Conservation (phyloP, 1,140 invertebrate species). For the Drosophila asahinai region DNA sequence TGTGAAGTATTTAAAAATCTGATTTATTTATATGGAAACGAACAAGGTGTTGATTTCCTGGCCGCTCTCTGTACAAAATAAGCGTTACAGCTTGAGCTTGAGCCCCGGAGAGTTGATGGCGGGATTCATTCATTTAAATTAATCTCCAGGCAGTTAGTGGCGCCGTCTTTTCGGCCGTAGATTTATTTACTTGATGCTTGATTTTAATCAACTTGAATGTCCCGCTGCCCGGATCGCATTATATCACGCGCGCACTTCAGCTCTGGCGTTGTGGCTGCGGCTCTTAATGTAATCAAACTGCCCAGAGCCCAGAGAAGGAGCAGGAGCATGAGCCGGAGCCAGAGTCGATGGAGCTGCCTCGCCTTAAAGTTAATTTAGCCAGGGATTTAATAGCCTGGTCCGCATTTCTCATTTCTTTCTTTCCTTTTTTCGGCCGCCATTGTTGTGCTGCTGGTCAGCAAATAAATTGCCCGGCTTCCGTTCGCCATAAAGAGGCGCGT, state of each 20-base stretch:
- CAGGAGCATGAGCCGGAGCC: neutral
- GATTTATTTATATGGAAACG: neutral
- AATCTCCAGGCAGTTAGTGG: constrained; percentile 69
- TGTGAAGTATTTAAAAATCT: neutral
- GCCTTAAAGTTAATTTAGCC: constrained; percentile 84
- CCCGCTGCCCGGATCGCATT: constrained; percentile 58
- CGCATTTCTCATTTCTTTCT: constrained; percentile 78
- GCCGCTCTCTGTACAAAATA: neutral
- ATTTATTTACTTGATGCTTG: constrained; percentile 83
- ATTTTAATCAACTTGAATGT: constrained; percentile 84
- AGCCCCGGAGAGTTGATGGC: constrained; percentile 36
- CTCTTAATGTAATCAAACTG: constrained; percentile 78
- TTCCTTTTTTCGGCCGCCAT: constrained; percentile 34
- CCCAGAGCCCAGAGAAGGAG: constrained; percentile 6
- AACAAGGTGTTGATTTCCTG: neutral
- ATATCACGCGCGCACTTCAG: constrained; percentile 66
- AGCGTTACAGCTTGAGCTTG: neutral
- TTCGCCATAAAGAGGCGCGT: constrained; percentile 61
- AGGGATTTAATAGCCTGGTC: constrained; percentile 78
- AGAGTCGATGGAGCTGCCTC: constrained; percentile 15
- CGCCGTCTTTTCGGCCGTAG: constrained; percentile 53
- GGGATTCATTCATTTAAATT: constrained; percentile 78
- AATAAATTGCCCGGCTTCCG: constrained; percentile 77
- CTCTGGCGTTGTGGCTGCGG: constrained; percentile 6
- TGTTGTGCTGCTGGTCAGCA: constrained; percentile 65